phyloP scores from a whole-genome alignment of 2,888 invertebrate genomes.

The Entomobrya proxima region DNA sequence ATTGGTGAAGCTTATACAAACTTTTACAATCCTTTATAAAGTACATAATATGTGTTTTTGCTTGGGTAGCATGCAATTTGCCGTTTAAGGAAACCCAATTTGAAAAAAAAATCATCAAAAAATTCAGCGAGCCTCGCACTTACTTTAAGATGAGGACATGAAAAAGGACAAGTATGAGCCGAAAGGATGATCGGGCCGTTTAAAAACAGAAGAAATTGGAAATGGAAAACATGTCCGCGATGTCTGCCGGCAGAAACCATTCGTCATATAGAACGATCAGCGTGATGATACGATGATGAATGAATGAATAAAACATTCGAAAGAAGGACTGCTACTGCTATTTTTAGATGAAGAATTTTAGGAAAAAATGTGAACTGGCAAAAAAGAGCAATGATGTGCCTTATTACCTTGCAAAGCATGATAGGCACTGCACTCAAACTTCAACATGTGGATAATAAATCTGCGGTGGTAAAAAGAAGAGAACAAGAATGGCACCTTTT shows the following conservation, averaged over 20 bases:
- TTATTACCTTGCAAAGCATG: neutral
- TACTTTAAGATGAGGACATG: too few species aligned
- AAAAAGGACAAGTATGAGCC: neutral
- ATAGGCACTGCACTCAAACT: too few species aligned
- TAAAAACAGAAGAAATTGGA: neutral
- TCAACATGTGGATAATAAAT: too few species aligned
- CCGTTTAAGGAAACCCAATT: too few species aligned
- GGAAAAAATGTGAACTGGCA: neutral
- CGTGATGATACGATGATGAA: slow-evolving; percentile 3
- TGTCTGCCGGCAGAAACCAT: neutral
- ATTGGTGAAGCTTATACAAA: too few species aligned
- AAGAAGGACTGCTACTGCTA: neutral
- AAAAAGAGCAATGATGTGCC: neutral
- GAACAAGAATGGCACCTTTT: slow-evolving; percentile 8
- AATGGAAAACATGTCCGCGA: slow-evolving; percentile 8
- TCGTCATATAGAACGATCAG: neutral
- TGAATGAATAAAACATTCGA: slow-evolving; percentile 13
- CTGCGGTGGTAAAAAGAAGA: neutral
- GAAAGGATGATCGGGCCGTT: neutral
- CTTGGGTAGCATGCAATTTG: too few species aligned
- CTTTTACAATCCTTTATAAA: too few species aligned
- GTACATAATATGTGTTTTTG: too few species aligned
- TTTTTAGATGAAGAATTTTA: neutral
- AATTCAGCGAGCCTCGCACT: too few species aligned
- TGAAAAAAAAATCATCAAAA: too few species aligned